phyloP scores from a whole-genome alignment of 1,140 invertebrate genomes.

The Drosophila sp. region DNA sequence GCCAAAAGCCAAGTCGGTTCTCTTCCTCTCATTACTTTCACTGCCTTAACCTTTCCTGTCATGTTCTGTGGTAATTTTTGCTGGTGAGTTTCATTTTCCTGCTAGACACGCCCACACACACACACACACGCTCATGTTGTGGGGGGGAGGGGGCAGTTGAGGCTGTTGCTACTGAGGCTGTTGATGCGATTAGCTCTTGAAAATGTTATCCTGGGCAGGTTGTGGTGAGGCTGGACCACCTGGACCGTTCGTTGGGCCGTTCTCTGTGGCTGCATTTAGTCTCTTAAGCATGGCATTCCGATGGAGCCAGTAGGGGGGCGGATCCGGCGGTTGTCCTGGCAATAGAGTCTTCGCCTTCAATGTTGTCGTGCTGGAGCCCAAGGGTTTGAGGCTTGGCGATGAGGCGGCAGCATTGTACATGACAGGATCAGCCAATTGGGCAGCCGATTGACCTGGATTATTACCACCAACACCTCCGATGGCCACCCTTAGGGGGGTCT shows the following conservation, averaged over 20 bases:
- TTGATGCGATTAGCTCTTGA: constrained; percentile 80
- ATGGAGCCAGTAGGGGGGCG: constrained; percentile 81
- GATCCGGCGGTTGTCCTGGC: constrained; percentile 83
- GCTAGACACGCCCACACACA: not conserved
- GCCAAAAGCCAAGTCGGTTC: not conserved
- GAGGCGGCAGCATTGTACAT: constrained; percentile 81
- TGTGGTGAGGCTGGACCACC: constrained; percentile 51
- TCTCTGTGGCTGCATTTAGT: constrained; percentile 53
- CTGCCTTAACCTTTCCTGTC: not conserved
- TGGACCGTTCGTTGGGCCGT: constrained; percentile 13
- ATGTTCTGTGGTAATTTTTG: not conserved
- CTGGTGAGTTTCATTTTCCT: not conserved
- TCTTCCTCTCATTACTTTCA: not conserved
- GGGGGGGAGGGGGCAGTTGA: no score
- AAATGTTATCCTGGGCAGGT: constrained; percentile 71
- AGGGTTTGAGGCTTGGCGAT: constrained; percentile 82
- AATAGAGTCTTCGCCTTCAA: constrained; percentile 85
- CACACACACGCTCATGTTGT: not conserved
- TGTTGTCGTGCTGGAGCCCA: constrained; percentile 82
- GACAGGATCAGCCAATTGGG: constrained; percentile 80
- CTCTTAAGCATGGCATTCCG: constrained; percentile 82
- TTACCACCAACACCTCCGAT: constrained; percentile 60
- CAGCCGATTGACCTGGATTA: constrained; percentile 60
- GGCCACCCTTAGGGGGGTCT: constrained; percentile 79
- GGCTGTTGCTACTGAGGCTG: constrained; percentile 31